Conservation (phyloP, 1,140 invertebrate genomes). For the Aphis craccivora region DNA sequence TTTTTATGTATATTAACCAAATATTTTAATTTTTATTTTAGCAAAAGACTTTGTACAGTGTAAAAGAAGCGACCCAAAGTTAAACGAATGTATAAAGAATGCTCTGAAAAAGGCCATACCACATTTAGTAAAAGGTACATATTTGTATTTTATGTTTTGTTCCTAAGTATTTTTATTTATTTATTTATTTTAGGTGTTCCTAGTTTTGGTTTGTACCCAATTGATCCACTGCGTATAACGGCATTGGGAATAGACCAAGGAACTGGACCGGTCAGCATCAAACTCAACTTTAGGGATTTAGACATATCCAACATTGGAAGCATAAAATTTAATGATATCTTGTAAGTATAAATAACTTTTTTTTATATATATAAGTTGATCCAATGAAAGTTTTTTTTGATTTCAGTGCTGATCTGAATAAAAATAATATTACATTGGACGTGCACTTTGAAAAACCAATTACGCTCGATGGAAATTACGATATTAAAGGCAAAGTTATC, state of each 20-base stretch:
- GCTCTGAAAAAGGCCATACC: slow-evolving; percentile 56
- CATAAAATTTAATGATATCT: slow-evolving; percentile 60
- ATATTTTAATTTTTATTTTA: slow-evolving; percentile 61
- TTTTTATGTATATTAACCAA: background rate
- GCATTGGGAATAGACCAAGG: slow-evolving; percentile 62
- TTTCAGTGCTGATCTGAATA: slow-evolving; percentile 58
- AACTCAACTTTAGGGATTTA: slow-evolving; percentile 64
- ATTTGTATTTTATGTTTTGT: background rate
- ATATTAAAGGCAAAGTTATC: slow-evolving; percentile 62
- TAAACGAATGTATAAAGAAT: slow-evolving; percentile 60
- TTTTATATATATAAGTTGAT: background rate
- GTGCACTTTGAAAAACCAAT: slow-evolving; percentile 55
- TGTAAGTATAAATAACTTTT: slow-evolving; percentile 60
- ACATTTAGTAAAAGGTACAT: slow-evolving; percentile 60
- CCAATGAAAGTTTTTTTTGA: background rate
- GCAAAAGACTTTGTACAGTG: slow-evolving; percentile 61
- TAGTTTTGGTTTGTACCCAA: slow-evolving; percentile 61
- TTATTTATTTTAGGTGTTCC: slow-evolving; percentile 59
- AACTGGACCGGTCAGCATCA: slow-evolving; percentile 62
- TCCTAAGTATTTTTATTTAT: background rate
- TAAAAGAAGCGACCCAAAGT: slow-evolving; percentile 60
- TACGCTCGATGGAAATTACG: slow-evolving; percentile 60
- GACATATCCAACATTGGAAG: slow-evolving; percentile 61
- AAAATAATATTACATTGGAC: slow-evolving; percentile 55
- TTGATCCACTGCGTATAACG: slow-evolving; percentile 62